Evolutionary conservation across 2,888 invertebrate genomes (phyloP), one percentile per base, ranked within the genome.

Genomic region (Temnothorax rugatulus): DNA sequence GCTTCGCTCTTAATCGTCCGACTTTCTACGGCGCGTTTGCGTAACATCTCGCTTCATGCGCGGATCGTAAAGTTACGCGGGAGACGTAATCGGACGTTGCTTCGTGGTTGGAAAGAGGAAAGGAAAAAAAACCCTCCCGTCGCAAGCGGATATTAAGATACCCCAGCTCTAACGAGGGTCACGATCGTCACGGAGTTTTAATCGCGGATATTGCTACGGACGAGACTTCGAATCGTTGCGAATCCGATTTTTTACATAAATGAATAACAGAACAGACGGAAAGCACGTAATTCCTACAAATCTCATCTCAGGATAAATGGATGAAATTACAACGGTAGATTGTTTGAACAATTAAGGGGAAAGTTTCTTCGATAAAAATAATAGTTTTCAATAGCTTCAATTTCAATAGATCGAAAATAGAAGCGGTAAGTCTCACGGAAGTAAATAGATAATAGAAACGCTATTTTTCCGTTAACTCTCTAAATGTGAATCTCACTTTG

Each of bases 1-100:
- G 52, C 57, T 41, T 44, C 76, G 29, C 66, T 71, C 64, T 83
- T 83, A 77, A 85, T 85, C 76, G 83, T 54, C 61, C 44, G 61
- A 85, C 85, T 85, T 85, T 85, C 85, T 83, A 85, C 79, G 74
- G 15, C n/a, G 54, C 38, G 71, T 85, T 85, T 85, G 83, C 85
- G 85, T 83, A 85, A 85, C 68, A 74, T 52, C 38, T 66, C n/a
- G 54, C 57, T 69, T 68, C 61, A 38, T 50, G 63, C 57, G 47
- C 79, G 74, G 50, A 66, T 66, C 77, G 68, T 85, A 85, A 88
- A 29, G 57, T 87, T 85, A 63, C 63, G 73, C 50, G 25, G 41
- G 63, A 44, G 57, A 82, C 83, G 83, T 86, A 85, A 86, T 86
- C 76, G 64, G 71, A 81, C 50, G 77, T 76, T 50, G 79, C 66